Evolutionary conservation across 1,140 invertebrate genomes (phyloP), one percentile per base, ranked within the genome.

Genomic region (Polypedilum vanderplanki): DNA sequence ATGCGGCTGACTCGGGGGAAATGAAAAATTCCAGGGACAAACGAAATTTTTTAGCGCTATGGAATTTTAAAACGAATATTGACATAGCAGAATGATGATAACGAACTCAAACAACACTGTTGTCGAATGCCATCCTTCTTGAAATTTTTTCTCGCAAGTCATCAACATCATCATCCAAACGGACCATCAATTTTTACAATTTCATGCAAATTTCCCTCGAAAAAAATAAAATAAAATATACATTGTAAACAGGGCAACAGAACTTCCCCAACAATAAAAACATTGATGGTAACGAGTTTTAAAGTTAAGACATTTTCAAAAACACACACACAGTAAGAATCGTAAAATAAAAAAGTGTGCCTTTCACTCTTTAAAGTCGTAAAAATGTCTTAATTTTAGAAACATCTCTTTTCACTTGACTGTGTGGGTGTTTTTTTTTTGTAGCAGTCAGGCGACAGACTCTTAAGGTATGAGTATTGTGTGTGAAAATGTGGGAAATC

Each of bases 371-470:
- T 67, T 67, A 67, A 67, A 67, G 64, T 67, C 18, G 64, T 67
- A 67, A 46, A 46, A 67, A 67, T 67, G 64, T 67, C 64, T 67
- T 67, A 67, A 67, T 67, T 67, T 67, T 46, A 46, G 41, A 46
- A 46, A 10, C 41, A n/a, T n/a, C n/a, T n/a, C n/a, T n/a, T n/a
- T n/a, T n/a, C n/a, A n/a, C n/a, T 46, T 46, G 41, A 46, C 41
- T 10, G 41, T 46, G 41, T 46, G 8, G 9, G 15, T n/a, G n/a
- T n/a, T n/a, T n/a, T n/a, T n/a, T n/a, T n/a, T n/a, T n/a, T n/a
- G n/a, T n/a, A n/a, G n/a, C n/a, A n/a, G n/a, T n/a, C n/a, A n/a
- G n/a, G n/a, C n/a, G n/a, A n/a, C n/a, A n/a, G n/a, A n/a, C n/a
- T n/a, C n/a, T n/a, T n/a, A n/a, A n/a, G n/a, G n/a, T n/a, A n/a